Evolutionary conservation across 2,888 invertebrate species (phyloP).

Genomic region (Caenorhabditis sulstoni): DNA sequence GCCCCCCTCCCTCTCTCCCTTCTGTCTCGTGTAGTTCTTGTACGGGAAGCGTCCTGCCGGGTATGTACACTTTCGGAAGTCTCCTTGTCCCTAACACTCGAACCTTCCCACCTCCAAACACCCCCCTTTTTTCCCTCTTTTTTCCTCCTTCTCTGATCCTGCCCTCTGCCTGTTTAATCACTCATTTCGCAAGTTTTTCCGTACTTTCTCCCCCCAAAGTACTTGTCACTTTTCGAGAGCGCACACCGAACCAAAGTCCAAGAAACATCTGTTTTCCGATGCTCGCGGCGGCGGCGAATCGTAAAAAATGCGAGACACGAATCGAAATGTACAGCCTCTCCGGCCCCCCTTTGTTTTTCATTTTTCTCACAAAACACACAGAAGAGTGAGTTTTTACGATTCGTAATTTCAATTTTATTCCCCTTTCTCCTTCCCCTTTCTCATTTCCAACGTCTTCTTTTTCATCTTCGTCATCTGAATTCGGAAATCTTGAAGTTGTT

Average conservation of each 20-base stretch:
- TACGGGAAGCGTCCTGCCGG: background rate
- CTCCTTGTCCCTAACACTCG: no score
- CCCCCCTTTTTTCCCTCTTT: constrained; percentile 10
- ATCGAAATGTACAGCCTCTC: background rate
- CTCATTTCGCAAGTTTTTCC: constrained; percentile 22
- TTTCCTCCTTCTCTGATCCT: background rate
- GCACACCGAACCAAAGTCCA: constrained; percentile 3
- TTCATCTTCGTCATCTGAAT: background rate
- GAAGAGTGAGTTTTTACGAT: constrained; percentile 4
- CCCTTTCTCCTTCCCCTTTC: background rate
- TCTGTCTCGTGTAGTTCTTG: constrained; percentile 26
- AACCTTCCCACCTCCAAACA: constrained; percentile 2
- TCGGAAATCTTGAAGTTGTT: no score
- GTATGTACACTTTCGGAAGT: constrained; percentile 2
- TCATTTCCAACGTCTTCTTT: background rate
- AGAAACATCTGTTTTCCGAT: constrained; percentile 20
- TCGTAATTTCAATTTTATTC: background rate
- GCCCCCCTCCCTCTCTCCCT: constrained; percentile 13
- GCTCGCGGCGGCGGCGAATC: background rate
- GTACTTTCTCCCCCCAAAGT: constrained; percentile 21
- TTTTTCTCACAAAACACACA: background rate
- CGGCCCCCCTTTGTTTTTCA: background rate
- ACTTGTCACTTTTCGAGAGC: constrained; percentile 32
- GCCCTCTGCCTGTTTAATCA: constrained; percentile 14
- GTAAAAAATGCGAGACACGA: constrained; percentile 9